Conservation (phyloP, 2,113 vertebrate species). For the Tupaia tana region DNA sequence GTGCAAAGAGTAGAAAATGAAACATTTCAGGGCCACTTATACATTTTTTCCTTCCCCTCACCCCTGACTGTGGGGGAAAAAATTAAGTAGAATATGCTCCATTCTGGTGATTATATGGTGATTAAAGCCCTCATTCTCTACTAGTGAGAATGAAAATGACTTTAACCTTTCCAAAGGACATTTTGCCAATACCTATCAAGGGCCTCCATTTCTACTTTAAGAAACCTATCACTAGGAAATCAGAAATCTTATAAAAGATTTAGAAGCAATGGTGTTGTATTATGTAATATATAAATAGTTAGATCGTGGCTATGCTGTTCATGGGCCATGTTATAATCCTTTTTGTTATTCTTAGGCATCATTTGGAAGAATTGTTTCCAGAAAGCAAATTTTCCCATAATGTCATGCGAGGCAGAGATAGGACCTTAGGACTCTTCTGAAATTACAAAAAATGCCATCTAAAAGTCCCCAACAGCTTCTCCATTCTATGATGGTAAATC, state of each 20-base stretch:
- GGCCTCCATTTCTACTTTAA: not conserved
- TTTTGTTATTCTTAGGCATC: not conserved
- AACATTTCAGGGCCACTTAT: not conserved
- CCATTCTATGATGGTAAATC: not conserved
- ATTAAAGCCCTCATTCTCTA: not conserved
- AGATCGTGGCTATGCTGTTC: not conserved
- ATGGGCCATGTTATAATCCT: not conserved
- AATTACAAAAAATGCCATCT: constrained; percentile 26
- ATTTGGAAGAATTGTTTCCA: not conserved
- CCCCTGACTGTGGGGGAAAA: not conserved
- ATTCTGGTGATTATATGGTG: not conserved
- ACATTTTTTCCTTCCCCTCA: not conserved
- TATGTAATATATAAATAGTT: not conserved
- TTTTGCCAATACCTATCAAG: not conserved
- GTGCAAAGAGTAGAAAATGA: constrained; percentile 4
- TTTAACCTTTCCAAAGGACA: not conserved
- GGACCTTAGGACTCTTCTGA: not conserved
- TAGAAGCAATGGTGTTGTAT: not conserved
- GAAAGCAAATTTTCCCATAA: not conserved
- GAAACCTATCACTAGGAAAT: not conserved
- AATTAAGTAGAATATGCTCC: not conserved
- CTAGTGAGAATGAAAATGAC: not conserved
- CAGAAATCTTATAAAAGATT: not conserved
- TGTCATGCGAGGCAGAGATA: not conserved
- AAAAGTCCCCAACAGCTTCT: constrained; percentile 17